These are phyloP conservation scores for Drosophila gaucha DNA, from an alignment of 2,888 invertebrate genomes.

Conservation along the genomic window DNA sequence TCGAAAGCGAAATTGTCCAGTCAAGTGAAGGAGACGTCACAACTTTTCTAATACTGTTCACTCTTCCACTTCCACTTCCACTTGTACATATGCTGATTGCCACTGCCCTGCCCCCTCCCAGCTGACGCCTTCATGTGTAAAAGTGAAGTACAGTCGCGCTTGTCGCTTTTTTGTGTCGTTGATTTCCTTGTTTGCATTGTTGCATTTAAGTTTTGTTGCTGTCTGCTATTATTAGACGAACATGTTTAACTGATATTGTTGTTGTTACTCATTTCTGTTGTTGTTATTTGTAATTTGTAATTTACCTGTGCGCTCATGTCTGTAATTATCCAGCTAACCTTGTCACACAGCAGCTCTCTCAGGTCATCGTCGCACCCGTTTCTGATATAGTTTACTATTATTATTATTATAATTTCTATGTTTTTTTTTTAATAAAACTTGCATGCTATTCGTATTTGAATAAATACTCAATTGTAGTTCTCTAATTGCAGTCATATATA, in stretches of 20 bases:
- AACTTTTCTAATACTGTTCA: constrained; percentile 41
- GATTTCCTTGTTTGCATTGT: constrained; percentile 70
- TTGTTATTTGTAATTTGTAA: constrained; percentile 36
- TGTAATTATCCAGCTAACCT: constrained; percentile 72
- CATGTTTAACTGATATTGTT: constrained; percentile 37
- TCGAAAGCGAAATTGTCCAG: constrained; percentile 62
- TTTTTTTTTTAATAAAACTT: constrained; percentile 11
- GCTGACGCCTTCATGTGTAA: constrained; percentile 1
- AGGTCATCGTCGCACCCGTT: constrained; percentile 32
- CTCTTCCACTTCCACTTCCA: not conserved
- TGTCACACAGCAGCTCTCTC: constrained; percentile 53
- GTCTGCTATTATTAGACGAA: constrained; percentile 58
- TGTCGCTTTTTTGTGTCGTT: constrained; percentile 38
- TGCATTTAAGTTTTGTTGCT: constrained; percentile 47
- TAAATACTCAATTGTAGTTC: not conserved
- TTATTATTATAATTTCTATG: constrained; percentile 31
- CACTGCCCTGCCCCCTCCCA: not conserved
- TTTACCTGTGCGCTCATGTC: constrained; percentile 69
- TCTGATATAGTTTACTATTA: constrained; percentile 36
- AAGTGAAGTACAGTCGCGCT: constrained; percentile 66
- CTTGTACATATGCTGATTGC: not conserved
- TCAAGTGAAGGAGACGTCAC: constrained; percentile 31
- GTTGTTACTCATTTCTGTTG: constrained; percentile 14
- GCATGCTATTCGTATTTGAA: constrained; percentile 4
- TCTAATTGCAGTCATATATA: not conserved